phyloP scores from a whole-genome alignment of 2,113 vertebrate genomes.

The Hemiscyllium ocellatum region DNA sequence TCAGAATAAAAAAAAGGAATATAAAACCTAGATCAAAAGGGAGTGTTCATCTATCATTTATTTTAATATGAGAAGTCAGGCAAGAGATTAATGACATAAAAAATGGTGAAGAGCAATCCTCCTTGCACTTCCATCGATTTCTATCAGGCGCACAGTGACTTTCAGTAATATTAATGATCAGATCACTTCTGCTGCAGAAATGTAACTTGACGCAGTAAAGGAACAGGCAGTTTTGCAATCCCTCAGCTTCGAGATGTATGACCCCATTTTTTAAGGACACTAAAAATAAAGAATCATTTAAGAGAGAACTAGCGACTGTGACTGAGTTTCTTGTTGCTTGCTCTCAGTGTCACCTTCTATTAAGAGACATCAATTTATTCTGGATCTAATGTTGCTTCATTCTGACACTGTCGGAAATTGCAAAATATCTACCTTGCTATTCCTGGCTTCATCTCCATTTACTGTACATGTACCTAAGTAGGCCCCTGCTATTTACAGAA shows the following conservation, averaged over 20 bases:
- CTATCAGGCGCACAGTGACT: not conserved
- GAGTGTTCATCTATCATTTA: conserved; percentile 7
- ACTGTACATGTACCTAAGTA: not conserved
- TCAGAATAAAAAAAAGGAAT: not conserved
- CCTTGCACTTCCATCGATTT: not conserved
- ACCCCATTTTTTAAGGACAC: not conserved
- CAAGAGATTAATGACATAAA: conserved; percentile 13
- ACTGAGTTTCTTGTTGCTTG: not conserved
- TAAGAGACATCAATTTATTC: not conserved
- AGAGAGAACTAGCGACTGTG: not conserved
- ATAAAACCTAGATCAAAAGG: not conserved
- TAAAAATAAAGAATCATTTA: not conserved
- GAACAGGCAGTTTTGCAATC: not conserved
- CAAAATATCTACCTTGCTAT: not conserved
- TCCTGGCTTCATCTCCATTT: not conserved
- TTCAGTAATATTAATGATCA: conserved; percentile 22
- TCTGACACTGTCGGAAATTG: not conserved
- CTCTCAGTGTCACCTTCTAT: not conserved
- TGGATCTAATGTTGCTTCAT: not conserved
- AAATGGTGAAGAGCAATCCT: conserved; percentile 8
- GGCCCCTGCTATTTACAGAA: too few relatives aligned
- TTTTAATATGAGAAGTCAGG: conserved; percentile 26
- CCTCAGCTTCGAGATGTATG: not conserved
- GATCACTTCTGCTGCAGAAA: conserved; percentile 6
- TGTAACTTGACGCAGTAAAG: not conserved